Evolutionary conservation across 2,113 vertebrate genomes (phyloP).

Genomic region (Gallinago undulata): DNA sequence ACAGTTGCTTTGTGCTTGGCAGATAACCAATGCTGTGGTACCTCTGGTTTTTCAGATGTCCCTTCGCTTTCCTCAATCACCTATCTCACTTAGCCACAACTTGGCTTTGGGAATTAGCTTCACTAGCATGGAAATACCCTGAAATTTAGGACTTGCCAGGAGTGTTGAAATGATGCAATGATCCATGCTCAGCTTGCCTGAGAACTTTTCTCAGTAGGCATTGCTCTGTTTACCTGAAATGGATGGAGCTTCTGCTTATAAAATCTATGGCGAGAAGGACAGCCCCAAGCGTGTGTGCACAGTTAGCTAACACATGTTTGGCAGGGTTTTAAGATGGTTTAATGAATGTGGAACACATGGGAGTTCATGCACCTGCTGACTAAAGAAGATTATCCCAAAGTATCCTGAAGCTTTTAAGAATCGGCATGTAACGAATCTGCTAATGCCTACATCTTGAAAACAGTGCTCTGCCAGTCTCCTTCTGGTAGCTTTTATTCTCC

Average conservation of each 20-base stretch:
- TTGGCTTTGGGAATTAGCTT: not conserved
- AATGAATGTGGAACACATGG: not conserved
- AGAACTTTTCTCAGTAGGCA: not conserved
- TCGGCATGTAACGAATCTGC: not conserved
- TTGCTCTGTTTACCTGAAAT: not conserved
- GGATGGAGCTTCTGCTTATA: not conserved
- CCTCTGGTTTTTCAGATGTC: not conserved
- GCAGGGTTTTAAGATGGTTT: not conserved
- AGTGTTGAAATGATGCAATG: not conserved
- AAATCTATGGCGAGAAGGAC: not conserved
- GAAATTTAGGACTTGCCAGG: not conserved
- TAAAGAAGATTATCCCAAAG: constrained; percentile 17
- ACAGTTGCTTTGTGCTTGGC: not conserved
- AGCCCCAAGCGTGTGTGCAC: not conserved
- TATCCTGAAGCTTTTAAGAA: constrained; percentile 23
- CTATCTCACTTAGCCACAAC: not conserved
- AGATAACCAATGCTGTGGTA: not conserved
- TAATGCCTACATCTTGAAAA: not conserved
- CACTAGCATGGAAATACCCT: not conserved
- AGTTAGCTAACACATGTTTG: not conserved
- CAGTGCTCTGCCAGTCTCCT: not conserved
- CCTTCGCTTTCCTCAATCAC: not conserved
- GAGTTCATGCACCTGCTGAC: not conserved
- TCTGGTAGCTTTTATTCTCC: not conserved
- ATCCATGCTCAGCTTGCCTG: not conserved